These are phyloP conservation scores for Melanerpes formicivorus DNA, from an alignment of 2,113 vertebrate genomes.

Conservation along the genomic window DNA sequence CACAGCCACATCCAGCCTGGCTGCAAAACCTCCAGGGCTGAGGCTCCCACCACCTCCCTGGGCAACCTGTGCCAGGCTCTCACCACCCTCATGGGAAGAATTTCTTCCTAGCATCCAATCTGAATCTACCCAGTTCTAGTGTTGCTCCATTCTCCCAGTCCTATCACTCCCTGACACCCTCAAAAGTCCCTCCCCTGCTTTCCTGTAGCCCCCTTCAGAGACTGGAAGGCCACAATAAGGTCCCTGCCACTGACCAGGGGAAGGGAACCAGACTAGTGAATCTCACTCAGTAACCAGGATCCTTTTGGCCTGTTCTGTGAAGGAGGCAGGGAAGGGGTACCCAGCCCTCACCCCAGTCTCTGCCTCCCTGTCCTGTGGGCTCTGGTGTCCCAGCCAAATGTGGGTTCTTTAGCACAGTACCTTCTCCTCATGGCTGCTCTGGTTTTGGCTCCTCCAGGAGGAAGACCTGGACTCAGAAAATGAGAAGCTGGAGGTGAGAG, in stretches of 20 bases:
- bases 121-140: no score
- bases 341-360: not conserved
- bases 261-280: not conserved
- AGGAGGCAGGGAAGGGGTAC: not conserved
- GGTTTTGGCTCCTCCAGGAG: conserved; percentile 51
- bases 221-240: not conserved
- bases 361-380: not conserved
- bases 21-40: no score
- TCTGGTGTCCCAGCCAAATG: not conserved
- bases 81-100: no score
- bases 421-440: not conserved
- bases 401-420: not conserved
- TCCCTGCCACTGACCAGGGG: rapidly evolving
- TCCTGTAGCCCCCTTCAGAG: no score
- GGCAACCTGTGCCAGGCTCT: no score
- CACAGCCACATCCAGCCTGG: no score
- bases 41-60: no score
- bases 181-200: no score
- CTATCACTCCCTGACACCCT: no score
- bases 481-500: conserved; percentile 66
- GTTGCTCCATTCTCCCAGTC: no score
- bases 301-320: not conserved
- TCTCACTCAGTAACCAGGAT: rapidly evolving
- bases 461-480: conserved; percentile 67
- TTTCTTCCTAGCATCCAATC: no score